Conservation (phyloP, 2,113 vertebrate genomes). For the mouse (Mus musculus) region DNA sequence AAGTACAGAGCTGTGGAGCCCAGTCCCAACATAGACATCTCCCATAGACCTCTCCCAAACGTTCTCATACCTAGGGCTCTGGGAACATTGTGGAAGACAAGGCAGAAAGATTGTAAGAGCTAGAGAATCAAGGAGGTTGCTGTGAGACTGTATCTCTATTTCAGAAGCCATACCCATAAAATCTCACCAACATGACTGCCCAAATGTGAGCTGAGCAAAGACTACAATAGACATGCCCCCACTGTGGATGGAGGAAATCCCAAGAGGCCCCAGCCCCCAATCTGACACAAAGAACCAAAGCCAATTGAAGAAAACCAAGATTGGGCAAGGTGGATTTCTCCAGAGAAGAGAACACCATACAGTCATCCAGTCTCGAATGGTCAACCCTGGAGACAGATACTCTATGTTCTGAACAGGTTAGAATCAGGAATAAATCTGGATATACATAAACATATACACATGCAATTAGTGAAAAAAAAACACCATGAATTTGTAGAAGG, state of each 20-base stretch:
- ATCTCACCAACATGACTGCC: not conserved
- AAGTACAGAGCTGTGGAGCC: not conserved
- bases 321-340: not conserved
- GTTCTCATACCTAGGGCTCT: not conserved
- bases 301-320: not conserved
- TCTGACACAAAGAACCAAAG: not conserved
- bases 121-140: not conserved
- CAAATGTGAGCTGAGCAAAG: not conserved
- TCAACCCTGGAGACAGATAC: not conserved
- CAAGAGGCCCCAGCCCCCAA: not conserved
- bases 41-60: not conserved
- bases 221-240: not conserved
- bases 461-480: not conserved
- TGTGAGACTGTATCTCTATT: not conserved
- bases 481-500: not conserved
- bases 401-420: not conserved
- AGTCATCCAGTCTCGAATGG: not conserved
- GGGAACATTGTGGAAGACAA: not conserved
- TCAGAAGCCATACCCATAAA: not conserved
- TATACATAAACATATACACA: not conserved
- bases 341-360: not conserved
- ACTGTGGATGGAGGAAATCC: not conserved
- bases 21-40: not conserved
- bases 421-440: not conserved
- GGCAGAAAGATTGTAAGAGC: not conserved